Percentiles rank a stretch among this genome's conserved stretches.
Conservation (phyloP, 2,113 vertebrate genomes). For the Columba livia region DNA sequence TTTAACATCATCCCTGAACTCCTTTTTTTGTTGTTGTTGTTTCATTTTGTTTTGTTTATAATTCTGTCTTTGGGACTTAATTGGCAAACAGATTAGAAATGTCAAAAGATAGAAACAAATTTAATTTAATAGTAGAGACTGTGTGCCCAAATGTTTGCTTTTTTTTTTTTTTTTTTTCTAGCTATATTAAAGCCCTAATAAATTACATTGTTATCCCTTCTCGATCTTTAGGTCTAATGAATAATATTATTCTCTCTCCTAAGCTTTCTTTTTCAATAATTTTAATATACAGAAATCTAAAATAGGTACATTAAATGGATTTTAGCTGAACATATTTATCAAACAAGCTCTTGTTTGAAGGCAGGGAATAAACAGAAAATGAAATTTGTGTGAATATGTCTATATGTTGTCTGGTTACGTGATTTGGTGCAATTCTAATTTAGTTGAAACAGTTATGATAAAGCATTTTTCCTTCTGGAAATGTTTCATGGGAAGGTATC, state of each 20-base stretch:
- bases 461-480: neutral
- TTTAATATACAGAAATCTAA: neutral
- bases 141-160: neutral
- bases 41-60: neutral
- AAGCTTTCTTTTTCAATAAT: neutral
- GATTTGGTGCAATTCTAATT: neutral
- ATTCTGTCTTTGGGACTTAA: neutral
- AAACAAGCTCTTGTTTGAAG: rapidly evolving
- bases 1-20: neutral
- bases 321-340: neutral
- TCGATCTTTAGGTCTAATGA: neutral
- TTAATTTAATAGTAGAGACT: neutral
- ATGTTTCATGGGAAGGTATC: neutral
- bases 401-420: neutral
- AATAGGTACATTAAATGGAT: neutral
- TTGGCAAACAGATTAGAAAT: neutral
- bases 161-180: neutral
- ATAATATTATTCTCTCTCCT: neutral
- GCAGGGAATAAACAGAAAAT: neutral
- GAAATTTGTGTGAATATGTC: neutral
- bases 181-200: neutral
- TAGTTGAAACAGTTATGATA: neutral
- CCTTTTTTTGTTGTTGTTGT: neutral
- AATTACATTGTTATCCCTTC: neutral
- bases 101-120: neutral